Conservation (phyloP, 2,888 invertebrate genomes). For the Erannis defoliaria region DNA sequence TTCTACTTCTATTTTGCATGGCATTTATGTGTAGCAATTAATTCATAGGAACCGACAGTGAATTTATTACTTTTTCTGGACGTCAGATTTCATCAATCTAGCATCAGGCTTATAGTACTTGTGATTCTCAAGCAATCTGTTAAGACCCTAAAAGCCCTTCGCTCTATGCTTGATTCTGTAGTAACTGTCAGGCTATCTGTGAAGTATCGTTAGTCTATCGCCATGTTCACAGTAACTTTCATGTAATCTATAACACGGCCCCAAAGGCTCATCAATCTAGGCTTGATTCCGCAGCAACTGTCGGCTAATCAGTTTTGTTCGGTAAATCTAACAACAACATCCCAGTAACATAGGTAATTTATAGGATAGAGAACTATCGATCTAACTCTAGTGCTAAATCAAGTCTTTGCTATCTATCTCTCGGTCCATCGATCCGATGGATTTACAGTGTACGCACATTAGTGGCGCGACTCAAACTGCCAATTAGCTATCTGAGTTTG, state of each 20-base stretch:
- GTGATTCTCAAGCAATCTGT: neutral
- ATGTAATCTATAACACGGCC: neutral
- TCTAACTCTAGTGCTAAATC: neutral
- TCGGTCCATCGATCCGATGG: constrained; percentile 46
- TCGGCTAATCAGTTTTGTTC: constrained; percentile 14
- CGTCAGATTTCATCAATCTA: neutral
- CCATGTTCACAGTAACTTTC: neutral
- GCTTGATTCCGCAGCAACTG: neutral
- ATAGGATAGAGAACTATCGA: constrained; percentile 6
- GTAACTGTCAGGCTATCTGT: constrained; percentile 14
- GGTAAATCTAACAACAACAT: constrained; percentile 12
- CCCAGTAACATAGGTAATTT: constrained; percentile 11
- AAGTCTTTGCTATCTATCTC: constrained; percentile 8
- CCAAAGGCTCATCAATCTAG: neutral
- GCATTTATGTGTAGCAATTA: too few species aligned
- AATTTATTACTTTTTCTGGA: neutral
- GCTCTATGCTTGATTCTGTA: neutral
- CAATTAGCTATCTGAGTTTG: constrained; percentile 67
- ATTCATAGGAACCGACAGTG: too few species aligned
- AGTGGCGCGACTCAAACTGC: constrained; percentile 79
- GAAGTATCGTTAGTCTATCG: constrained; percentile 6
- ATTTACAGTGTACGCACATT: constrained; percentile 73
- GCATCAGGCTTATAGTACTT: neutral
- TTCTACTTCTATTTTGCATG: neutral
- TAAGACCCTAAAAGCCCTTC: neutral